Base-by-base conservation (phyloP, 1,140 invertebrate species). In the Dinoponera quadriceps region DNA sequence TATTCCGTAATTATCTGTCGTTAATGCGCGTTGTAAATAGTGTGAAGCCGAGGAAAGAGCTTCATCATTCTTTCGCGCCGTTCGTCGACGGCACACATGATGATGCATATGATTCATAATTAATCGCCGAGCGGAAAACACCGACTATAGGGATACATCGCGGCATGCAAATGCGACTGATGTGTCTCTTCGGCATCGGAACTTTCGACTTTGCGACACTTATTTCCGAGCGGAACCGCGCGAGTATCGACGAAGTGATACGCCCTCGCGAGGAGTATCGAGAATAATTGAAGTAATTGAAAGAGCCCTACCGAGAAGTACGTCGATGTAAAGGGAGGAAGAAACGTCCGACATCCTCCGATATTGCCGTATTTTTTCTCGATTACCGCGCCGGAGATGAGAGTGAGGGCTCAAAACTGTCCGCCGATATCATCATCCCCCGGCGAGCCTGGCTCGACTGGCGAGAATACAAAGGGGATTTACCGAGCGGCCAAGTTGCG, bases 381-480 rank as follows among this genome's bases (percentile, higher is more conserved):
- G 59, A 77, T 77, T 54, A 14, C 7, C 63, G 20, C 20, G 33
- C 48, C 54, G 44, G 29, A 20, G 77, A 81, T 66, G 44, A 59
- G 66, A 33, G 11, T 72, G 55, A 77, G 62, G 29, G 55, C 48
- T 65, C 73, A 68, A 80, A 84, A 71, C 74, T 55, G 25, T 55
- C 51, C 71, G 51, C 69, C 69, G 68, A 86, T 85, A 55, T 85
- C n/a, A 33, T 38, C 60, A n/a, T n/a, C 27, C 63, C 9, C 16
- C 18, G 59, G 29, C 73, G 25, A 54, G 62, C 48, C 25, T 38
- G 14, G 9, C 33, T 60, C 57, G 60, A 68, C 48, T n/a, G n/a
- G 81, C 38, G 49, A 54, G 73, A 86, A 80, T 65, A 81, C 83
- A 86, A 74, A 86, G 69, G 74, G 85, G 60, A 71, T 81, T 65